Base-by-base conservation (phyloP, 2,797 vertebrate species). In the Buphagus erythrorhynchus region DNA sequence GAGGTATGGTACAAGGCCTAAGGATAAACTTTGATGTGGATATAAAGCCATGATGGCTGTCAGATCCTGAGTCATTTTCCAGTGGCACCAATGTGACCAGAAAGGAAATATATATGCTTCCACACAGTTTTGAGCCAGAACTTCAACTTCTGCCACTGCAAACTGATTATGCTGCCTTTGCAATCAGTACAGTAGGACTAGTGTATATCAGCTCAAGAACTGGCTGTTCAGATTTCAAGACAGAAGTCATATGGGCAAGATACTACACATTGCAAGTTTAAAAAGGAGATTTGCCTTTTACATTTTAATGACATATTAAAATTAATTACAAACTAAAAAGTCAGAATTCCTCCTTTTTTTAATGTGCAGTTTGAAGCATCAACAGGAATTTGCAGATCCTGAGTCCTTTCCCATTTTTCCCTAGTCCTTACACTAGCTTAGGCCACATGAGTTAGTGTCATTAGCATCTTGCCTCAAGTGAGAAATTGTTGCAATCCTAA, bases 11-110 rank as follows among this genome's bases (percentile, higher is more conserved):
- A 35, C 72, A 76, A 62, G 51, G 21, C 63, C 74, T 85, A 43
- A 86, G 67, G 4, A 13, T 20, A 65, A 74, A 29, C 75, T 97
- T 92, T 96, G 93, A 97, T 92, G 88, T 95, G 68, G 59, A 67
- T 91, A 82, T 58, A 71, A 77, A 97, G 10, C 59, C 40, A 65
- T 45, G 43, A 69, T 52, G 66, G 40, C 76, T 92, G 65, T 74
- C 75, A 74, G 75, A 62, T 78, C 61, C 61, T 25, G 35, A 87
- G 66, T 81, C 55, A 65, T 86, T 82, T 86, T 78, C 42, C 67
- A 88, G 59, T 36, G 61, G 48, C 42, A 55, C 17, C 25, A 85
- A 43, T n/a, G 15, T 31, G 67, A 85, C 26, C 21, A 76, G 67
- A 86, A 75, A 69, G 33, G 55, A 33, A 88, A 72, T 71, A 55